Conservation (phyloP, 2,113 vertebrate species). For the Hucho hucho region DNA sequence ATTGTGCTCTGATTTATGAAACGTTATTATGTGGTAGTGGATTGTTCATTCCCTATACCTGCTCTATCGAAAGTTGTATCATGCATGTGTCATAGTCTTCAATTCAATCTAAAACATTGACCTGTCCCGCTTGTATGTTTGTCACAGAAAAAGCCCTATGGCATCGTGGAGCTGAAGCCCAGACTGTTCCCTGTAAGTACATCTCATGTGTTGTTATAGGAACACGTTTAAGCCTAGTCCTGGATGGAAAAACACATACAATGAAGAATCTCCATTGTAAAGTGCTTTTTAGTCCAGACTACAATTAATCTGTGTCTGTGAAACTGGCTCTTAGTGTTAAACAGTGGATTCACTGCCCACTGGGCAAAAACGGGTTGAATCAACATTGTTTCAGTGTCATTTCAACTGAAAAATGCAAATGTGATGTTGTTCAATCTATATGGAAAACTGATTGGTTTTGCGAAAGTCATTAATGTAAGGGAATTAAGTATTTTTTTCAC, state of each 20-base stretch:
- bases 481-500: too few relatives aligned
- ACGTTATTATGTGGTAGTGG: background rate
- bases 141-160: constrained; percentile 77
- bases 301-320: background rate
- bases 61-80: background rate
- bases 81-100: background rate
- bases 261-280: too few relatives aligned
- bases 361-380: too few relatives aligned
- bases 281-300: background rate
- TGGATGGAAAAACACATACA: too few relatives aligned
- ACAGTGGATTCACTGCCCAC: too few relatives aligned
- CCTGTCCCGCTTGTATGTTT: constrained; percentile 41
- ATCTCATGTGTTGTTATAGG: background rate
- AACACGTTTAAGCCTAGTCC: too few relatives aligned
- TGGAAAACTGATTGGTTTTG: too few relatives aligned
- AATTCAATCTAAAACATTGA: constrained; percentile 5
- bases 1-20: background rate
- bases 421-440: too few relatives aligned
- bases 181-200: constrained; percentile 85
- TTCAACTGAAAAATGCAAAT: too few relatives aligned
- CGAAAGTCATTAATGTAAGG: too few relatives aligned
- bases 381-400: too few relatives aligned
- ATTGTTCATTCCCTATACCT: background rate
- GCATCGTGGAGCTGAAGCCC: constrained; percentile 71
- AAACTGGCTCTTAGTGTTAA: background rate